These are phyloP conservation scores for Vidua macroura DNA, from an alignment of 2,113 vertebrate species.

Conservation along the genomic window DNA sequence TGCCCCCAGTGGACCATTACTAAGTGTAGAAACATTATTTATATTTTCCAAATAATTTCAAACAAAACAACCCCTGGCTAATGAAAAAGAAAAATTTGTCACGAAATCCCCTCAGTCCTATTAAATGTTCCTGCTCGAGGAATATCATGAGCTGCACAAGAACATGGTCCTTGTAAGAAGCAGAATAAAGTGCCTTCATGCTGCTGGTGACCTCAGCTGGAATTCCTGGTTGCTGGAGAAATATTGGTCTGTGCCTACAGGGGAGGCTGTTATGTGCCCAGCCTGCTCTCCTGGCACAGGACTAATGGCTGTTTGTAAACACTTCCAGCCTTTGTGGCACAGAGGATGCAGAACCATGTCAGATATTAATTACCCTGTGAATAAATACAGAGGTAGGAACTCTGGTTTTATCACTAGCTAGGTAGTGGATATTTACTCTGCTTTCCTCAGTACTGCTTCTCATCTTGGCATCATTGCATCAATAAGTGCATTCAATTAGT, in stretches of 20 bases:
- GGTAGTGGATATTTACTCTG: neutral
- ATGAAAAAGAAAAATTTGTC: neutral
- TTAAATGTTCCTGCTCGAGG: neutral
- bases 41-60: constrained; percentile 36
- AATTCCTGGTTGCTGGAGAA: constrained; percentile 29
- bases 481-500: neutral
- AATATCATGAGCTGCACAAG: neutral
- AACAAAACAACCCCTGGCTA: constrained; percentile 8
- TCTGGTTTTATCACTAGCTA: neutral
- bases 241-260: constrained; percentile 13
- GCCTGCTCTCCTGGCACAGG: neutral
- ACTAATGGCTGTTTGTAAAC: constrained; percentile 12
- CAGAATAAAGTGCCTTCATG: neutral
- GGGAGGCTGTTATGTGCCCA: neutral
- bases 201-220: constrained; percentile 1
- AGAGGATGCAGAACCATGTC: neutral
- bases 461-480: neutral
- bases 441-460: neutral
- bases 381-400: neutral
- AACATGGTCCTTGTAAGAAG: neutral
- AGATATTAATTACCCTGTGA: constrained; percentile 15
- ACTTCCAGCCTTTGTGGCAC: neutral
- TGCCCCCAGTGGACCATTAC: neutral
- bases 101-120: neutral
- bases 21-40: constrained; percentile 31